These are phyloP conservation scores for Sebastes paucispinis DNA, from an alignment of 2,797 vertebrate genomes.

Conservation along the genomic window DNA sequence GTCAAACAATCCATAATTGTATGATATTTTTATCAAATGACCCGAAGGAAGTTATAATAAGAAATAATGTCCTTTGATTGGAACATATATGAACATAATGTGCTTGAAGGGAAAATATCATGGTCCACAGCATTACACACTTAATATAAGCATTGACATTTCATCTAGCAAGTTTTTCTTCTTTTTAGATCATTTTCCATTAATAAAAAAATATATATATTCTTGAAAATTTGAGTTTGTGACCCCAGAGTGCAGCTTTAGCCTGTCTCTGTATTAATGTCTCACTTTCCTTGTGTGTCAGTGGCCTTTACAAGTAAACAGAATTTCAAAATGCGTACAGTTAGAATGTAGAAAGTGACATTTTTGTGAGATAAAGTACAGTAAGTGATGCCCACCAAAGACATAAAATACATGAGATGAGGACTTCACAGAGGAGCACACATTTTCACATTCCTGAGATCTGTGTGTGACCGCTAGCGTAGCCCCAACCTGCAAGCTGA, in stretches of 20 bases:
- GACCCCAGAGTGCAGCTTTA: neutral
- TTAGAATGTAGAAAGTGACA: neutral
- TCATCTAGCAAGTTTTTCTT: neutral
- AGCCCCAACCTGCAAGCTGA: slow-evolving; percentile 20
- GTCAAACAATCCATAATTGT: neutral
- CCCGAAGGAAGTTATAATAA: neutral
- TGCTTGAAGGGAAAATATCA: neutral
- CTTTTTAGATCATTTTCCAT: neutral
- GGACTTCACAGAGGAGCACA: neutral
- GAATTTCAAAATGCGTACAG: neutral
- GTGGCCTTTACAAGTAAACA: neutral
- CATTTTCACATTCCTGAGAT: slow-evolving; percentile 56
- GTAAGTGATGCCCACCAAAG: neutral
- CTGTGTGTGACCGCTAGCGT: neutral
- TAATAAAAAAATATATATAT: neutral
- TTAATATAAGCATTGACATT: neutral
- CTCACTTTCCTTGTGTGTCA: neutral
- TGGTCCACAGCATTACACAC: neutral
- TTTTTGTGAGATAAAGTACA: neutral
- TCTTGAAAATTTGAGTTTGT: neutral
- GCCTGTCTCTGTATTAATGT: neutral
- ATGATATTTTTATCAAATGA: neutral
- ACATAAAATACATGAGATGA: neutral
- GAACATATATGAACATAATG: neutral
- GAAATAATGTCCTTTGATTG: neutral